A percentile compares a stretch with the other conserved stretches of the same genome.
Evolutionary conservation across 2,797 vertebrate species (phyloP).

Genomic region (Helarctos malayanus): DNA sequence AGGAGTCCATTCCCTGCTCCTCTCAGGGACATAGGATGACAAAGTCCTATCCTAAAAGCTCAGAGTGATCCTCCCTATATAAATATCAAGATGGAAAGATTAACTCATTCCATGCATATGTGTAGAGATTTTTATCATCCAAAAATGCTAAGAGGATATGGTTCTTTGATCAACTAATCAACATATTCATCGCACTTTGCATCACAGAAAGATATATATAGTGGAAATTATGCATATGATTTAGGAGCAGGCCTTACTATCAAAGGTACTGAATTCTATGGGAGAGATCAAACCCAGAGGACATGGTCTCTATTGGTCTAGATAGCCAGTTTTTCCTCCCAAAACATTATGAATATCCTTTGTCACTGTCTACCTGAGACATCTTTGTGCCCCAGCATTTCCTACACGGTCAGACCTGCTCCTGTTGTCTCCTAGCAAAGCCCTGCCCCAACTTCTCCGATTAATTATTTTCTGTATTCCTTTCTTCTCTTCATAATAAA

Average conservation of each 20-base stretch:
- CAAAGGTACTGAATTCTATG: background rate
- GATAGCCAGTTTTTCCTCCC: background rate
- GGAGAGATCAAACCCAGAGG: background rate
- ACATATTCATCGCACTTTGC: background rate
- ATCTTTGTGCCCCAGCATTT: background rate
- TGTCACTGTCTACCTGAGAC: background rate
- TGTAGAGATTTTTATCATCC: background rate
- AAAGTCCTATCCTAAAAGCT: background rate
- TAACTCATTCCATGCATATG: background rate
- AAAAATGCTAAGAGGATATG: background rate
- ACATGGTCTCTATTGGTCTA: background rate
- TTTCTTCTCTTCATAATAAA: conserved; percentile 57
- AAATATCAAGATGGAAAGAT: background rate
- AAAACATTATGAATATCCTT: background rate
- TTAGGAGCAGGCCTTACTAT: background rate
- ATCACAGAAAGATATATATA: background rate
- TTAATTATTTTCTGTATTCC: conserved; percentile 27
- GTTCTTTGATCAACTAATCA: conserved; percentile 11
- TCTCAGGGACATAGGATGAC: background rate
- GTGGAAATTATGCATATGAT: background rate
- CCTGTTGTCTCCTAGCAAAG: background rate
- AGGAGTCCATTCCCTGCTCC: background rate
- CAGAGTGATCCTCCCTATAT: background rate
- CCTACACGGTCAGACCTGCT: background rate
- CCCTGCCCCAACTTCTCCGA: background rate